Evolutionary conservation across 37 sponge, comb jelly and placozoan species (phyloP).

Genomic region (Halisarca cf. caerulea): DNA sequence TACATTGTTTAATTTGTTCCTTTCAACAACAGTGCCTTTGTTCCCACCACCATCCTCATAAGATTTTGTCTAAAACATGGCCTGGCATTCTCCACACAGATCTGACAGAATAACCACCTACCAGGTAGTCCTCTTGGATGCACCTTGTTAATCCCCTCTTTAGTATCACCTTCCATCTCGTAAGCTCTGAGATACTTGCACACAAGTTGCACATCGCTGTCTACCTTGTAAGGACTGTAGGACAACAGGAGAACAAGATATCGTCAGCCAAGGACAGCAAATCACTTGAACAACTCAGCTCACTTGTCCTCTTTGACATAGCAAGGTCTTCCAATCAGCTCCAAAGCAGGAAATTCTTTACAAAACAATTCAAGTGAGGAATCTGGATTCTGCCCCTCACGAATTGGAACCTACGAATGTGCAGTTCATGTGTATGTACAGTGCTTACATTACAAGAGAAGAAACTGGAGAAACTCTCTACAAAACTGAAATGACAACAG

Average conservation of each 20-base stretch:
- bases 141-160: conserved; percentile 58
- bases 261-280: too few relatives aligned
- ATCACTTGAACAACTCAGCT: not conserved
- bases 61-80: too few relatives aligned
- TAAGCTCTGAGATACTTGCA: conserved; percentile 87
- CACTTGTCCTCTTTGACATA: not conserved
- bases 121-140: too few relatives aligned
- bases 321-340: conserved; percentile 26
- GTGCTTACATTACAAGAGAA: too few relatives aligned
- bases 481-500: too few relatives aligned
- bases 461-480: too few relatives aligned
- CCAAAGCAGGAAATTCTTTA: conserved; percentile 36
- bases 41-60: too few relatives aligned
- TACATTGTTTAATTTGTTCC: too few relatives aligned
- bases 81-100: too few relatives aligned
- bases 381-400: not conserved
- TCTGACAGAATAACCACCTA: too few relatives aligned
- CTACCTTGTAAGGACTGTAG: conserved; percentile 57
- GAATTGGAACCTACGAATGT: conserved; percentile 42
- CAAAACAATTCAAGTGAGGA: conserved; percentile 11
- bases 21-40: too few relatives aligned
- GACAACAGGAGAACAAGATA: too few relatives aligned
- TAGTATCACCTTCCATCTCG: conserved; percentile 15
- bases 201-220: conserved; percentile 83
- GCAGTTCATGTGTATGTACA: not conserved